These are phyloP conservation scores for Drosophila nr. fundita DNA, from an alignment of 2,888 invertebrate genomes.

Conservation along the genomic window DNA sequence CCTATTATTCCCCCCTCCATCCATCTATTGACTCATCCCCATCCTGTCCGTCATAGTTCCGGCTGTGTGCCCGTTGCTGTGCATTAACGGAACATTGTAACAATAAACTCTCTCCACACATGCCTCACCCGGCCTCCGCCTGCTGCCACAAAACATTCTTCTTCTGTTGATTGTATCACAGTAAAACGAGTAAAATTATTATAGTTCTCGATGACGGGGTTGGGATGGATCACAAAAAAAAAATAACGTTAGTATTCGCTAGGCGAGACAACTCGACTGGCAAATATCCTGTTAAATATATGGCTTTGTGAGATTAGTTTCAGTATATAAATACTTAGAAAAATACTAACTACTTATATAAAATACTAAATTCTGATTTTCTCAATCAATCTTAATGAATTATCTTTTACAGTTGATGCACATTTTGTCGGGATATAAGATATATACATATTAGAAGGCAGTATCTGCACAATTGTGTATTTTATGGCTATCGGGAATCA, in stretches of 20 bases:
- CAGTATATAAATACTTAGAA: not conserved
- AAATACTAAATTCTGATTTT: no score
- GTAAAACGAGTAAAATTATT: conserved; percentile 20
- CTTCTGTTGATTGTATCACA: conserved; percentile 43
- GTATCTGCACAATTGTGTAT: not conserved
- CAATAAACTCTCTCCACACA: conserved; percentile 44
- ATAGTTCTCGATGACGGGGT: conserved; percentile 31
- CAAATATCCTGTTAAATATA: not conserved
- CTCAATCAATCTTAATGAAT: not conserved
- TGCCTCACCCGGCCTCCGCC: conserved; percentile 2
- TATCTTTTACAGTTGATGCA: not conserved
- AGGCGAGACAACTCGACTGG: not conserved
- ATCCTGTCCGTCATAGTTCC: conserved; percentile 19
- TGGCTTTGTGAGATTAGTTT: not conserved
- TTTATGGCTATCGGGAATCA: rapidly evolving
- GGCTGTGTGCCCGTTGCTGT: conserved; percentile 47
- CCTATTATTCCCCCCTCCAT: conserved; percentile 19
- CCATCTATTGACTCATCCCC: not conserved
- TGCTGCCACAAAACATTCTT: conserved; percentile 14
- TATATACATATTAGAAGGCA: not conserved
- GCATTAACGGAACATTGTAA: conserved; percentile 62
- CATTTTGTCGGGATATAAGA: not conserved
- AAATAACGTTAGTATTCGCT: not conserved
- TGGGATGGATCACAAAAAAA: not conserved
- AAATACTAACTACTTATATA: no score